Conservation (phyloP, 2,888 invertebrate genomes). For the Philhelius pedissequus region DNA sequence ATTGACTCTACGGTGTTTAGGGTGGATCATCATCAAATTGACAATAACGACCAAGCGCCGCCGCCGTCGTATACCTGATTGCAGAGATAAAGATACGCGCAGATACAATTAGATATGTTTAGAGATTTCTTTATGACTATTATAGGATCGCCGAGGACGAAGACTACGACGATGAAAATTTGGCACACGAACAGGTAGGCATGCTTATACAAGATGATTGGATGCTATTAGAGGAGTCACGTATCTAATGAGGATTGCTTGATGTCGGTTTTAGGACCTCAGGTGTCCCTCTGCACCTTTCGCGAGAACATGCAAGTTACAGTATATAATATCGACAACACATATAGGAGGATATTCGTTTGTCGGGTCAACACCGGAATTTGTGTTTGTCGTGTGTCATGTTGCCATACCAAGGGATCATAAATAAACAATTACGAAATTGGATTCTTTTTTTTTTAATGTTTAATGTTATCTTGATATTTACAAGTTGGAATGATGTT, state of each 20-base stretch:
- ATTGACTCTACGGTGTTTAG: constrained; percentile 18
- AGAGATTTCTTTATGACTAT: constrained; percentile 53
- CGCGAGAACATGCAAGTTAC: constrained; percentile 51
- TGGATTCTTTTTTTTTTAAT: constrained; percentile 13
- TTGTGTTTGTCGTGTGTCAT: constrained; percentile 45
- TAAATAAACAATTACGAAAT: constrained; percentile 42
- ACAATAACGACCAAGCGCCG: constrained; percentile 58
- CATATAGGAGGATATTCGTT: constrained; percentile 16
- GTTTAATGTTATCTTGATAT: constrained; percentile 31
- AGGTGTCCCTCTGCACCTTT: constrained; percentile 65
- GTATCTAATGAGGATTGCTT: constrained; percentile 48
- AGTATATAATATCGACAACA: constrained; percentile 29
- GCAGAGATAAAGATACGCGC: constrained; percentile 37
- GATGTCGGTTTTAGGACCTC: constrained; percentile 5
- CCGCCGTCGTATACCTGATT: constrained; percentile 35
- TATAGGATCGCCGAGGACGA: background rate
- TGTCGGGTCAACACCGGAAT: constrained; percentile 46
- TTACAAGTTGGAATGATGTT: constrained; percentile 51
- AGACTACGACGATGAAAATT: constrained; percentile 34
- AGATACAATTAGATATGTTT: constrained; percentile 55
- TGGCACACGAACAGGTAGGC: constrained; percentile 66
- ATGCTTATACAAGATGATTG: constrained; percentile 38
- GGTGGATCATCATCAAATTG: constrained; percentile 59
- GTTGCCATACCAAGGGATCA: constrained; percentile 14
- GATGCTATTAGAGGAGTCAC: constrained; percentile 50